Conservation (phyloP, 2,113 vertebrate species). For the Protobothrops mucrosquamatus region DNA sequence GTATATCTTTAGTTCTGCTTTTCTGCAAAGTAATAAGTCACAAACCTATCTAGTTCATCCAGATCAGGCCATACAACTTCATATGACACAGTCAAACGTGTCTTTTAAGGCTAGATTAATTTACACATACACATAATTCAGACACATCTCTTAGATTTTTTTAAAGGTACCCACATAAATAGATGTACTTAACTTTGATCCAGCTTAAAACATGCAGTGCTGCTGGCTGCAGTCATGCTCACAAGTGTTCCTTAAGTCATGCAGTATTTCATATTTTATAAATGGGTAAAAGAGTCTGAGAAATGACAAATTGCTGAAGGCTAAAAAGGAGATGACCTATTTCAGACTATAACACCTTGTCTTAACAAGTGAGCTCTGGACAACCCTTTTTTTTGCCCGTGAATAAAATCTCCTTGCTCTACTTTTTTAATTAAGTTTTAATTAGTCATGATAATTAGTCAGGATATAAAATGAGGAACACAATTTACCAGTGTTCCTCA, state of each 20-base stretch:
- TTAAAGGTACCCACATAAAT: neutral
- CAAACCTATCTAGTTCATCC: neutral
- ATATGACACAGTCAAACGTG: neutral
- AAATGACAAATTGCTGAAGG: neutral
- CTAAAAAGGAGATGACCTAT: neutral
- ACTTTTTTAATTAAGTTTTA: neutral
- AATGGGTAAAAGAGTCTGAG: neutral
- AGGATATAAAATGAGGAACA: neutral
- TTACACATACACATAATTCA: neutral
- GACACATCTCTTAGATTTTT: neutral
- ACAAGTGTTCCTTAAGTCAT: neutral
- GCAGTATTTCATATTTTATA: neutral
- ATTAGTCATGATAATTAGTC: neutral
- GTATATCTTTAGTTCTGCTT: neutral
- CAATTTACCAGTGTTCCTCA: neutral
- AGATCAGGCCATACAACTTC: neutral
- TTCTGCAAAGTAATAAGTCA: neutral
- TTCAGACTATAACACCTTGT: neutral
- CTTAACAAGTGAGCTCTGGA: neutral
- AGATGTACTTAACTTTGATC: neutral
- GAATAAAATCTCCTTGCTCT: neutral
- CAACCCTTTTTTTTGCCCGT: neutral
- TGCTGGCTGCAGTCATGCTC: neutral
- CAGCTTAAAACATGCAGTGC: neutral
- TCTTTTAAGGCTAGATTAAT: neutral